Evolutionary conservation across 2,113 vertebrate genomes (phyloP), one percentile per base, ranked within the genome.

Genomic region (Pyxicephalus adspersus): DNA sequence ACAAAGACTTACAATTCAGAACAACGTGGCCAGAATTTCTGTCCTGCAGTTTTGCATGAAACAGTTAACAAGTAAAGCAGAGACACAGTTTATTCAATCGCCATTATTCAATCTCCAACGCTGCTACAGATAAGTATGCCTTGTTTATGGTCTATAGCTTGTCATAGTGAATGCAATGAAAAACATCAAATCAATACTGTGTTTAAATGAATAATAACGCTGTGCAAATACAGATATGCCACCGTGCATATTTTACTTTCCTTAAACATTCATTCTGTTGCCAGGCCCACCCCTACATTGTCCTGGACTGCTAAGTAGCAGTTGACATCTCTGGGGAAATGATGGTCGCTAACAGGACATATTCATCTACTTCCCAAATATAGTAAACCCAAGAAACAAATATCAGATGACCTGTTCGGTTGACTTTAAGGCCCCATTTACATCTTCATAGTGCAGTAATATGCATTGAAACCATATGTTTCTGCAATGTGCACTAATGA

Each of bases 211-310:
- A 88, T 89, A 91, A 88, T 90, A 91, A 91, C 90, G 86, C 83
- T 73, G 72, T 83, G 86, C 89, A 92, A 93, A 91, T 90, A 90
- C 88, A 90, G 89, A 90, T 87, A 89, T 78, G 85, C 89, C 89
- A 85, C 85, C 93, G 93, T 91, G 85, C 89, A 91, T 92, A 93
- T 91, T 90, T 91, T 92, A 92, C 90, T 88, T 86, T 87, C 89
- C 86, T 70, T 52, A 63, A 15, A 80, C 66, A 57, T 34, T 34
- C 45, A 70, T 26, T 61, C 55, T 38, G 18, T 66, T 20, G 38
- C 25, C 0, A 64, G 45, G 64, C 58, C 58, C 68, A 31, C 85
- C 3, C 66, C 84, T 86, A 87, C 76, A 89, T 87, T 83, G 81
- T 85, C 76, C 83, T 88, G 87, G 85, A 85, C 89, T 87, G 87